phyloP scores from a whole-genome alignment of 2,888 invertebrate species.

The Dynastes tityus region DNA sequence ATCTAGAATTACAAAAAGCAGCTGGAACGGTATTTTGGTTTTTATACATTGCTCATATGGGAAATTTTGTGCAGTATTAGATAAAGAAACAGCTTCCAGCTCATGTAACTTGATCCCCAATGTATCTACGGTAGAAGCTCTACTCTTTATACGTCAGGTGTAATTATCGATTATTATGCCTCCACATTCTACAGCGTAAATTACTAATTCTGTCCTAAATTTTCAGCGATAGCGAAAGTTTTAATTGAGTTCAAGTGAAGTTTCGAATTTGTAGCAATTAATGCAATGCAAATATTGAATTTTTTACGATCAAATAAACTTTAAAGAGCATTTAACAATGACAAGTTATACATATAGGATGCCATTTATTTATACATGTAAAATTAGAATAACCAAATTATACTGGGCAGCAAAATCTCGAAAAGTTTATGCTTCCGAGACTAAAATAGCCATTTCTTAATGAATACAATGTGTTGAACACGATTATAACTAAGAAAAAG shows the following conservation, averaged over 20 bases:
- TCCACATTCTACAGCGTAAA: constrained; percentile 1
- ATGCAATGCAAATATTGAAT: constrained; percentile 14
- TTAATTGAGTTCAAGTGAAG: constrained; percentile 15
- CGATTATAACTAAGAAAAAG: no score
- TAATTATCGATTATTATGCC: constrained; percentile 25
- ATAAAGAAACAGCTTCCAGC: background rate
- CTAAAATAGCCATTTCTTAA: no score
- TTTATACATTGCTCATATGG: constrained; percentile 10
- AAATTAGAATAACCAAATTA: no score
- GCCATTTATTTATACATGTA: background rate
- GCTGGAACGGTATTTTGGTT: background rate
- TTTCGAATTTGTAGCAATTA: constrained; percentile 23
- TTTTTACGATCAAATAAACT: background rate
- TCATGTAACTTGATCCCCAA: background rate
- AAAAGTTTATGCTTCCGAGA: no score
- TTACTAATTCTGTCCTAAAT: constrained; percentile 21
- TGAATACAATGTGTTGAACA: no score
- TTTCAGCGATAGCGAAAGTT: constrained; percentile 30
- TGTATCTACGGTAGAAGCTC: background rate
- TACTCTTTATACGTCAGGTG: background rate
- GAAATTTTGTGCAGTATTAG: constrained; percentile 20
- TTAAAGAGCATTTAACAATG: no score
- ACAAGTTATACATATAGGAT: background rate
- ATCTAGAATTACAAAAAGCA: constrained; percentile 11
- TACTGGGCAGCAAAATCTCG: no score